phyloP scores from a whole-genome alignment of 2,888 invertebrate genomes.

The Blera fallax region DNA sequence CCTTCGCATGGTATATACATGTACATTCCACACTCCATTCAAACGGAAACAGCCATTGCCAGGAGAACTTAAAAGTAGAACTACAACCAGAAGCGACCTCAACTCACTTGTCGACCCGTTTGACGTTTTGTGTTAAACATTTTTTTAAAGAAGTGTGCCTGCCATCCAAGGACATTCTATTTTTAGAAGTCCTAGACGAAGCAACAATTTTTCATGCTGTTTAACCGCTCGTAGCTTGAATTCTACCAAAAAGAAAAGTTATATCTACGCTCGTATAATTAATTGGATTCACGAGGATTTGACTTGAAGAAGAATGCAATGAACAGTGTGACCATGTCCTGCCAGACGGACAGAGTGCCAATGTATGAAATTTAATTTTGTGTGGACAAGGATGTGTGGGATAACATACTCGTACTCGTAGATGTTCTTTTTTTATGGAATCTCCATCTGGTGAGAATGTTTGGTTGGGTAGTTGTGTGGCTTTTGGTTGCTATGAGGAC shows the following conservation, averaged over 20 bases:
- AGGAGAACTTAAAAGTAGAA: not conserved
- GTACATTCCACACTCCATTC: conserved; percentile 1
- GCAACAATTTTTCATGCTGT: conserved; percentile 38
- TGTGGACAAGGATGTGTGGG: not conserved
- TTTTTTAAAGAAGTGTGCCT: conserved; percentile 32
- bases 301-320: conserved; percentile 9
- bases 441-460: not conserved
- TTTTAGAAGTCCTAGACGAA: conserved; percentile 39
- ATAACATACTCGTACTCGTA: not conserved
- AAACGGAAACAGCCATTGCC: not conserved
- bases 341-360: not conserved
- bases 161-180: conserved; percentile 57
- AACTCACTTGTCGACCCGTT: conserved; percentile 50
- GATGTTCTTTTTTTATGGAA: not conserved
- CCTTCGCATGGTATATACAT: not conserved
- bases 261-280: conserved; percentile 42
- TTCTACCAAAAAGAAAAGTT: not conserved
- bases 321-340: conserved; percentile 1
- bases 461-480: not conserved
- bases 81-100: conserved; percentile 9
- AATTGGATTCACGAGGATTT: conserved; percentile 54
- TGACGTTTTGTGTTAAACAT: conserved; percentile 40
- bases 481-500: not conserved
- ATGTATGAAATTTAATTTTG: not conserved
- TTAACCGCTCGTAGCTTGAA: not conserved